phyloP scores from a whole-genome alignment of 2,113 vertebrate species.

The Illadopsis cleaveri region DNA sequence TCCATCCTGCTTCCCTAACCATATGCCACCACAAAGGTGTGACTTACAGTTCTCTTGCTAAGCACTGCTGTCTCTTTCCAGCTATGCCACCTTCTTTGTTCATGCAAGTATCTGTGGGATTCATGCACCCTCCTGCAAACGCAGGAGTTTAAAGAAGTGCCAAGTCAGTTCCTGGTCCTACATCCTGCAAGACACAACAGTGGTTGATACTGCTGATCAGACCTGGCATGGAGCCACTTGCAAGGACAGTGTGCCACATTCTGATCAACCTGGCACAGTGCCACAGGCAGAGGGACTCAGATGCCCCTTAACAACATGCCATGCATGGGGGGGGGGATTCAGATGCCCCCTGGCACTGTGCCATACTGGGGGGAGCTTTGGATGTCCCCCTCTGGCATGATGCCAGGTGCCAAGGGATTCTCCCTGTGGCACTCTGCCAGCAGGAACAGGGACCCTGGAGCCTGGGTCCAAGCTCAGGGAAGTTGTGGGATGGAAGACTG shows the following conservation, averaged over 20 bases:
- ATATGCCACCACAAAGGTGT: background rate
- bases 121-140: background rate
- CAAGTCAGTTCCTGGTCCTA: background rate
- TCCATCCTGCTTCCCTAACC: background rate
- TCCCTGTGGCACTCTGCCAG: conserved; percentile 20
- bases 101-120: background rate
- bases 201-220: background rate
- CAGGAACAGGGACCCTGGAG: background rate
- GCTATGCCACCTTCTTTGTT: rapidly evolving
- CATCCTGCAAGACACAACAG: background rate
- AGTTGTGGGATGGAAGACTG: background rate
- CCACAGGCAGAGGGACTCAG: background rate
- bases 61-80: background rate
- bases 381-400: conserved; percentile 37
- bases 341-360: conserved; percentile 36
- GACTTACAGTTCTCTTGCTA: background rate
- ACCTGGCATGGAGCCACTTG: conserved; percentile 63
- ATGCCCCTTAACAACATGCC: conserved; percentile 48
- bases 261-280: background rate
- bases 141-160: background rate
- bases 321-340: background rate
- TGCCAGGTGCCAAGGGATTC: background rate
- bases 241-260: conserved; percentile 19
- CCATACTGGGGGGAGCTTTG: background rate
- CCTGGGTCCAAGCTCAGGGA: background rate